These are phyloP conservation scores for Harlomillsia oculata DNA, from an alignment of 1,140 invertebrate species.

Conservation along the genomic window DNA sequence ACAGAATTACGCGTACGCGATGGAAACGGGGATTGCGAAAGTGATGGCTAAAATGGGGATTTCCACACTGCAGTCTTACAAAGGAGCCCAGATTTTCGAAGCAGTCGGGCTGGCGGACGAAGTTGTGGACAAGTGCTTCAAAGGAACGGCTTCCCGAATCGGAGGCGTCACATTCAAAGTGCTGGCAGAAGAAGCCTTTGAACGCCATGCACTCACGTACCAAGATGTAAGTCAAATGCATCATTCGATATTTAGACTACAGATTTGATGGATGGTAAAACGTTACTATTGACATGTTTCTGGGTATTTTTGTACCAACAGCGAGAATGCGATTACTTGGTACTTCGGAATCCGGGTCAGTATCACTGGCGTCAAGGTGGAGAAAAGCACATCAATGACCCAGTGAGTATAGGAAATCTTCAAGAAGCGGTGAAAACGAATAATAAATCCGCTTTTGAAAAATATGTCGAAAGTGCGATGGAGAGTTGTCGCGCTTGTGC, in stretches of 20 bases:
- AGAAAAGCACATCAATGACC: constrained; percentile 97
- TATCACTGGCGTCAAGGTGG: constrained; percentile 60
- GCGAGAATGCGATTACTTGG: constrained; percentile 58
- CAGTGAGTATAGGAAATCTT: constrained; percentile 81
- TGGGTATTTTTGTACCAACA: constrained; percentile 65
- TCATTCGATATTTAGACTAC: too few relatives aligned
- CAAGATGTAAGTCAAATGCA: too few relatives aligned
- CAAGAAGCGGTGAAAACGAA: constrained; percentile 81
- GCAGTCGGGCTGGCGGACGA: constrained; percentile 87
- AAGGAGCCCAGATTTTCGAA: constrained; percentile 98
- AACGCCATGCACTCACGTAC: constrained; percentile 73
- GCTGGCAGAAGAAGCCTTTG: constrained; percentile 75
- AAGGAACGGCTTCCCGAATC: constrained; percentile 86
- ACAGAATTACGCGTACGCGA: constrained; percentile 57
- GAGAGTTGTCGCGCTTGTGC: constrained; percentile 80
- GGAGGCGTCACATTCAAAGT: constrained; percentile 86
- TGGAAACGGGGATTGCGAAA: constrained; percentile 73
- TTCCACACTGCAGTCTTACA: constrained; percentile 97
- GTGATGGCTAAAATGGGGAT: constrained; percentile 99
- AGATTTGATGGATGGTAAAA: too few relatives aligned
- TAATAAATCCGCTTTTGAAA: constrained; percentile 70
- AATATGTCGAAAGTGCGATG: constrained; percentile 76
- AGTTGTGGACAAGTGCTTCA: constrained; percentile 91
- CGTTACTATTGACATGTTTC: too few relatives aligned
- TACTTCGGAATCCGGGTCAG: constrained; percentile 85